Evolutionary conservation across 2,113 vertebrate genomes (phyloP), one percentile per base, ranked within the genome.

Genomic region (Lycaon pictus): DNA sequence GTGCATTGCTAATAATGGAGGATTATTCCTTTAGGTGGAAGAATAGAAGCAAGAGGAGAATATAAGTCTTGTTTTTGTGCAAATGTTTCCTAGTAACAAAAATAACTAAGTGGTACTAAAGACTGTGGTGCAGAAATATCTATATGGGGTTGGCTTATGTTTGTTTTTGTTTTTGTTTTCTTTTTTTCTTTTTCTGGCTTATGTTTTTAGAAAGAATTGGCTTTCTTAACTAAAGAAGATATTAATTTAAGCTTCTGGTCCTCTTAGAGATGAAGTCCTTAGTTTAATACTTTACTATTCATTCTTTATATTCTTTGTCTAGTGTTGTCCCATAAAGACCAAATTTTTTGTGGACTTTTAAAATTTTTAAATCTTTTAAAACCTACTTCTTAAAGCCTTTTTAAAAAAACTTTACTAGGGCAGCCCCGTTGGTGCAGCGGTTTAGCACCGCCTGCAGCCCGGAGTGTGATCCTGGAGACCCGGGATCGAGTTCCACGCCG

Each of bases 11-110:
- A 65, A 88, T 32, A 69, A 71, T 11, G 80, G 82, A 89, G 95
- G 67, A 63, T 93, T 96, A 71, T 87, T 90, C 51, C 97, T 97
- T 81, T 69, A 93, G 96, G 89, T 93, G 32, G 60, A 94, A 56
- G 51, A 87, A 29, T 11, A 82, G 85, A 93, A 88, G 51, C 72
- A 32, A 76, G 77, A n/a, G 43, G 86, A 90, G 60, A 27, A 16
- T 43, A n/a, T 74, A 90, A 65, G 60, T 77, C 22, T 95, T 90
- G 83, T 93, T 95, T 95, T 87, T 67, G n/a, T 83, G 82, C 63
- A 82, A 55, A 48, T 79, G 37, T 94, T 93, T 96, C 82, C 62
- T 80, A 37, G 92, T 92, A 88, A 97, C 77, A 62, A 35, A 93
- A 85, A 35, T 92, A 69, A 90, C 90, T 32, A n/a, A 69, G 43